These are phyloP conservation scores for Drosophila quadrilineata DNA, from an alignment of 1,140 invertebrate species.

Conservation along the genomic window DNA sequence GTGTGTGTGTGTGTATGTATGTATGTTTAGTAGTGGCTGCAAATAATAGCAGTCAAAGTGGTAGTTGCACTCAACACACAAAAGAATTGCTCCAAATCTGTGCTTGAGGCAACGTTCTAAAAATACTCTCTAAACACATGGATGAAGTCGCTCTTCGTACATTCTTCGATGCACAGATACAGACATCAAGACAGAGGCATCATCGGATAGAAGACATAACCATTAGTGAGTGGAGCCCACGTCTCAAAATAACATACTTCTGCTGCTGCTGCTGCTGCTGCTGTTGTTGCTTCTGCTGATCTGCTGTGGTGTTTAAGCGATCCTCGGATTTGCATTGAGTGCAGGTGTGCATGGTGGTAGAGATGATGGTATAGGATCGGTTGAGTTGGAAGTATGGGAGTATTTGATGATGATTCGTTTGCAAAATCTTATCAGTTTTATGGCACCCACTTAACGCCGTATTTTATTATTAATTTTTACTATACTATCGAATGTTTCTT, in stretches of 20 bases:
- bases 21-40: no score
- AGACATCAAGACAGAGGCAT: slow-evolving; percentile 10
- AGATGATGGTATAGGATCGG: not conserved
- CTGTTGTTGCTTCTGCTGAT: not conserved
- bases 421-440: not conserved
- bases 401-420: no score
- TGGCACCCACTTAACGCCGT: not conserved
- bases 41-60: no score
- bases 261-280: not conserved
- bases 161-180: slow-evolving; percentile 19
- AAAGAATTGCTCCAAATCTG: slow-evolving; percentile 34
- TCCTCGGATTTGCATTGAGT: slow-evolving; percentile 26
- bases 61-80: no score
- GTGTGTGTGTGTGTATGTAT: no score
- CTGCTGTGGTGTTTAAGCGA: slow-evolving; percentile 6
- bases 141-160: not conserved
- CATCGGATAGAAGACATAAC: slow-evolving; percentile 50
- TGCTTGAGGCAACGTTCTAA: slow-evolving; percentile 46
- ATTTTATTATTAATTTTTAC: no score
- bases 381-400: no score
- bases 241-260: slow-evolving; percentile 24
- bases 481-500: no score
- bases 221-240: slow-evolving; percentile 31
- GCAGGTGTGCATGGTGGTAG: slow-evolving; percentile 12
- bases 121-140: slow-evolving; percentile 35